Evolutionary conservation across 2,113 vertebrate genomes (phyloP), one percentile per base, ranked within the genome.

Genomic region (Drymodes brunneopygia): DNA sequence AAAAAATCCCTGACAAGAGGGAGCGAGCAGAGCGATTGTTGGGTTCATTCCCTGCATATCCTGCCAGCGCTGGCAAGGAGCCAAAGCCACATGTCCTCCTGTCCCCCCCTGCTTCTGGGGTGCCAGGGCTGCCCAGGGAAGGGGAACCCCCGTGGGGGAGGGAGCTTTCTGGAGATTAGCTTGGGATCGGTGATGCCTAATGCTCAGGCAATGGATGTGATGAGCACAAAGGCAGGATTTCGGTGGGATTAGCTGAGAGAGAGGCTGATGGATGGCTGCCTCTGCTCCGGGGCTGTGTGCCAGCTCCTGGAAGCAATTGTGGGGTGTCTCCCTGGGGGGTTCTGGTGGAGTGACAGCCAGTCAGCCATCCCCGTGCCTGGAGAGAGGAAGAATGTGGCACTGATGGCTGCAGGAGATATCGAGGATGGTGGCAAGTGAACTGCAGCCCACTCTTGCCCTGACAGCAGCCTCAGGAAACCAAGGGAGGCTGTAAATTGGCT

Each of bases 211-310:
- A 79, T 20, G 62, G 66, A 33, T 88, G 35, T 1, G 3, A 31
- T 2, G 10, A 95, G 72, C 75, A 65, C 54, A 81, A 92, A 77
- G 64, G 81, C 77, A 81, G 93, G 89, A 86, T 94, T 95, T 88
- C 0, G 0, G 58, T 3, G 33, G 92, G 85, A 93, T 96, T 94
- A 95, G 62, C 79, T 0, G 1, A 15, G 18, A 40, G 31, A 86
- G 23, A 56, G 42, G 15, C 0, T 18, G 45, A 25, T 18, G 77
- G 83, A 31, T 40, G 78, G 90, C 57, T 85, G 88, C 28, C 64
- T 4, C 19, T 42, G 54, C 0, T 2, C 40, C 0, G 0, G 28
- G 42, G 45, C 47, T 1, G 0, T 35, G 61, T 50, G 70, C 82
- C 82, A 81, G 44, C 42, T 81, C 36, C 79, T 44, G 66, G 79